Evolutionary conservation across 2,797 vertebrate genomes (phyloP).

Genomic region (Amphiprion clarkii): DNA sequence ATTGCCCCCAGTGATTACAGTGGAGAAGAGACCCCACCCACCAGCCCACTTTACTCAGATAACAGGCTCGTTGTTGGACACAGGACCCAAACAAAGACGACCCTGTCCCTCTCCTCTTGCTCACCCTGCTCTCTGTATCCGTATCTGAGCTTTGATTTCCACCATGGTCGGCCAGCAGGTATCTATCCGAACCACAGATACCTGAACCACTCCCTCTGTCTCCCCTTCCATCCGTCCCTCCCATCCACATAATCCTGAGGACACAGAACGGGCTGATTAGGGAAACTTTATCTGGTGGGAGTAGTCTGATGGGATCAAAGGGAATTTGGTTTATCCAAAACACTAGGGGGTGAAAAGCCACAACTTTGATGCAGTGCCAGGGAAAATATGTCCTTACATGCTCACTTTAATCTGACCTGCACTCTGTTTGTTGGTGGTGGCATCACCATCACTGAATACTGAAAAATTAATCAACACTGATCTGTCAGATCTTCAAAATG

Average conservation of each 20-base stretch:
- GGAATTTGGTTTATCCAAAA: conserved; percentile 36
- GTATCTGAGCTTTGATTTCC: conserved; percentile 84
- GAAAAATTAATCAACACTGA: neutral
- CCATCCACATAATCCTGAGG: conserved; percentile 65
- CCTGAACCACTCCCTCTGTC: conserved; percentile 66
- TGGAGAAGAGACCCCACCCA: conserved; percentile 78
- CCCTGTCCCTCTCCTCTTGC: conserved; percentile 79
- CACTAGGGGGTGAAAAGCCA: conserved; percentile 12
- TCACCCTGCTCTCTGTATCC: conserved; percentile 59
- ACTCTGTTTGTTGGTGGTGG: conserved; percentile 1
- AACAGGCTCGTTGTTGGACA: conserved; percentile 83
- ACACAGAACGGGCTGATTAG: conserved; percentile 74
- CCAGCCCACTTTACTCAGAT: conserved; percentile 70
- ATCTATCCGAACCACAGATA: conserved; percentile 77
- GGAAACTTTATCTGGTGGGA: conserved; percentile 78
- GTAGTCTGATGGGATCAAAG: conserved; percentile 64
- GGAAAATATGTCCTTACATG: neutral
- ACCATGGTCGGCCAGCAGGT: conserved; percentile 74
- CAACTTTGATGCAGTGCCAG: conserved; percentile 26
- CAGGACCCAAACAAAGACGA: conserved; percentile 83
- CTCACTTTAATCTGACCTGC: neutral
- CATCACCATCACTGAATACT: neutral
- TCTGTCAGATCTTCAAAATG: neutral
- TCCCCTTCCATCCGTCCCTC: conserved; percentile 47
- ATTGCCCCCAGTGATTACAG: conserved; percentile 79